Percentiles rank a stretch among this genome's conserved stretches.
Evolutionary conservation across 2,113 vertebrate genomes (phyloP).

Genomic region (Anarrhichthys ocellatus): DNA sequence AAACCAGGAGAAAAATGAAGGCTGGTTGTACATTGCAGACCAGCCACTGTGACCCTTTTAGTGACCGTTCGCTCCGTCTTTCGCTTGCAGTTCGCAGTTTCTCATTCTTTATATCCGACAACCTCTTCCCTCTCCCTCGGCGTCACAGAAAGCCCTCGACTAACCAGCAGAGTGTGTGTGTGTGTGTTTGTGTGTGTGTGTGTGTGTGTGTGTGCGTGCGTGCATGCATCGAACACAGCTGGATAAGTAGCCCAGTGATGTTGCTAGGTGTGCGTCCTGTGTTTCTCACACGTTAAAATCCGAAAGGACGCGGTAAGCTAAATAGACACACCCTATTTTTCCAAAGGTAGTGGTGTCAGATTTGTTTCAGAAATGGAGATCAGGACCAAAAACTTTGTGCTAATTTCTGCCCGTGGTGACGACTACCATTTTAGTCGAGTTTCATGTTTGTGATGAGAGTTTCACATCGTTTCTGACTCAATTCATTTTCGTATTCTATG

Average conservation of each 20-base stretch:
- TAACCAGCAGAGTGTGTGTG: not conserved
- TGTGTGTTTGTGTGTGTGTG: not conserved
- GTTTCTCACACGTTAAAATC: not conserved
- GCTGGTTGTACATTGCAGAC: conserved; percentile 37
- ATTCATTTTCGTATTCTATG: not conserved
- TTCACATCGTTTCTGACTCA: not conserved
- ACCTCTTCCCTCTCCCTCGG: conserved; percentile 9
- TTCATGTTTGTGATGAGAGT: no score
- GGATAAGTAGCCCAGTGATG: not conserved
- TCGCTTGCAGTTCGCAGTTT: conserved; percentile 21
- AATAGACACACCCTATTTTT: no score
- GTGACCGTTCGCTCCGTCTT: conserved; percentile 11
- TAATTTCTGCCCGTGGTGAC: no score
- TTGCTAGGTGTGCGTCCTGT: not conserved
- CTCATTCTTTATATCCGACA: conserved; percentile 33
- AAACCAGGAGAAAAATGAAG: conserved; percentile 53
- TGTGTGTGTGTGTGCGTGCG: not conserved
- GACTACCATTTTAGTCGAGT: no score
- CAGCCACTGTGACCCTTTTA: conserved; percentile 66
- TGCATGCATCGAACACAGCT: conserved; percentile 4
- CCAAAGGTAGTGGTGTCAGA: no score
- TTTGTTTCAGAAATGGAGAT: no score
- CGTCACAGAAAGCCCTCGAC: conserved; percentile 40
- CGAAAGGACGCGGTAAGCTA: no score
- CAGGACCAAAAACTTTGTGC: no score